A percentile compares a stretch with the other conserved stretches of the same genome.
Conservation (phyloP, 2,888 invertebrate genomes). For the Cephus spinipes region DNA sequence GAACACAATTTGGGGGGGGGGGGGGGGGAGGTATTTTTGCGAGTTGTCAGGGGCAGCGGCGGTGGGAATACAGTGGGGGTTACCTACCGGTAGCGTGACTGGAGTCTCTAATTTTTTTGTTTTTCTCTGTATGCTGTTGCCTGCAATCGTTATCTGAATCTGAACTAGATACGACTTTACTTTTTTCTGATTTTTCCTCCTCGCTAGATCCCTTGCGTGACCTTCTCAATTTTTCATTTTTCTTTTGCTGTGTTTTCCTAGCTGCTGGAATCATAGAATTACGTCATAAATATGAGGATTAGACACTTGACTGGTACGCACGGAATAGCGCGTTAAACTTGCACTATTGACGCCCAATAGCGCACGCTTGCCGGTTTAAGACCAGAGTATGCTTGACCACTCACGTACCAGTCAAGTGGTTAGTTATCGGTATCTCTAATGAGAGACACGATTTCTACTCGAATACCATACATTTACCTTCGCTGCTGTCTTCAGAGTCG, state of each 20-base stretch:
- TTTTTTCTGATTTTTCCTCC: slow-evolving; percentile 69
- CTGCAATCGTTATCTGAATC: slow-evolving; percentile 70
- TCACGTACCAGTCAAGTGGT: background rate
- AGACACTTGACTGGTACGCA: no score
- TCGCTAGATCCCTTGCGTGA: slow-evolving; percentile 62
- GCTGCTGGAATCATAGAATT: slow-evolving; percentile 30
- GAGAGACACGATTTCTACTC: no score
- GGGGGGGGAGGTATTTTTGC: no score
- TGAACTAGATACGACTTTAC: slow-evolving; percentile 70
- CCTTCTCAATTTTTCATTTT: slow-evolving; percentile 55
- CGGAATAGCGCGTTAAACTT: no score
- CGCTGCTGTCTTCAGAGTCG: slow-evolving; percentile 60
- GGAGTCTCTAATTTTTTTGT: slow-evolving; percentile 52
- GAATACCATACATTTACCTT: slow-evolving; percentile 35
- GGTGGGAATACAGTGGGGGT: no score
- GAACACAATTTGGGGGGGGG: background rate
- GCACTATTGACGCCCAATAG: no score
- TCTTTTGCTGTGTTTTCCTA: slow-evolving; percentile 56
- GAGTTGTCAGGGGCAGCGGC: no score
- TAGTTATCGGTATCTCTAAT: background rate
- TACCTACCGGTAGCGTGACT: slow-evolving; percentile 47
- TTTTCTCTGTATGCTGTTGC: slow-evolving; percentile 47
- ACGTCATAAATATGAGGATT: background rate
- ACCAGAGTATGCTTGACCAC: no score
- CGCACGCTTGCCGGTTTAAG: no score